Percentiles rank a stretch among this genome's conserved stretches.
Evolutionary conservation across 2,797 vertebrate species (phyloP).

Genomic region (Distichodus sexfasciatus): DNA sequence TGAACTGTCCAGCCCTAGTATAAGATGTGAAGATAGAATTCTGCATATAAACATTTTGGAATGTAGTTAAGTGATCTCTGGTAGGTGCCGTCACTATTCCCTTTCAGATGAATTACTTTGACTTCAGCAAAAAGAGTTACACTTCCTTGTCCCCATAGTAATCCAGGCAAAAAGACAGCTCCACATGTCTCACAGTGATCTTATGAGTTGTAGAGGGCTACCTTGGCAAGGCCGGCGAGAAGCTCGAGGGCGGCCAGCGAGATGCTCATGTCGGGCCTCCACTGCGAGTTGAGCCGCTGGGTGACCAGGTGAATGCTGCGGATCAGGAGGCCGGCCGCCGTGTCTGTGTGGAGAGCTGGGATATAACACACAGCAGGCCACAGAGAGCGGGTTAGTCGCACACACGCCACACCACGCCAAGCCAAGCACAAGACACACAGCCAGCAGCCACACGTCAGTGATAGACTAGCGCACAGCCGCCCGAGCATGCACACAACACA

Average conservation of each 20-base stretch:
- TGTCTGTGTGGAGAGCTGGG: conserved; percentile 94
- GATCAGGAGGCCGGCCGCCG: conserved; percentile 85
- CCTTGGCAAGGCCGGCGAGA: conserved; percentile 86
- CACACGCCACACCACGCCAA: conserved; percentile 72
- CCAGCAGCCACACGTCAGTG: conserved; percentile 65
- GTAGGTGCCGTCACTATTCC: too few species aligned
- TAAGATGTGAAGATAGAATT: too few species aligned
- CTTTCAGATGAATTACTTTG: too few species aligned
- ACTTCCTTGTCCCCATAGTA: too few species aligned
- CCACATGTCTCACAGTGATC: too few species aligned
- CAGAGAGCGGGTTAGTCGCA: conserved; percentile 86
- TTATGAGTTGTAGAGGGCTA: conserved; percentile 54
- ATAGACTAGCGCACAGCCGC: conserved; percentile 52
- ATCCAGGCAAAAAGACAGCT: too few species aligned
- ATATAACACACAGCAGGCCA: conserved; percentile 81
- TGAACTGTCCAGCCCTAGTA: too few species aligned
- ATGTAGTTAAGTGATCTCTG: too few species aligned
- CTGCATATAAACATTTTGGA: too few species aligned
- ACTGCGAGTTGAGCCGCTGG: conserved; percentile 86
- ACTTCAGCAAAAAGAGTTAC: too few species aligned
- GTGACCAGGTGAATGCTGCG: conserved; percentile 90
- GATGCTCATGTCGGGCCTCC: conserved; percentile 90
- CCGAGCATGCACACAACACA: background rate
- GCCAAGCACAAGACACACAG: conserved; percentile 64
- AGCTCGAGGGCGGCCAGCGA: conserved; percentile 89